Conservation (phyloP, 2,888 invertebrate species). For the Euplexia lucipara region DNA sequence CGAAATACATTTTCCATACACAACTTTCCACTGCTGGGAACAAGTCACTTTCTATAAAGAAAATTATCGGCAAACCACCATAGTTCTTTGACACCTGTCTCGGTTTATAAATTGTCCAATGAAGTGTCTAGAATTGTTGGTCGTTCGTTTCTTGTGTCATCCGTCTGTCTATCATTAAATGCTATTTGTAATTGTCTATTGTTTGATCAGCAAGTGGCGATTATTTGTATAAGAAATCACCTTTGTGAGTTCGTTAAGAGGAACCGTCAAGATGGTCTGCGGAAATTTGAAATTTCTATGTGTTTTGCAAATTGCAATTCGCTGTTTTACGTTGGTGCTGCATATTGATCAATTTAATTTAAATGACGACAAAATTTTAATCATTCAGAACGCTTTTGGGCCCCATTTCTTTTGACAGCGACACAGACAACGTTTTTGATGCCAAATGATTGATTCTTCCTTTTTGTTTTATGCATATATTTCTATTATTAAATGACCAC, state of each 20-base stretch:
- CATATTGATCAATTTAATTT: no score
- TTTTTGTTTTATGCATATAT: no score
- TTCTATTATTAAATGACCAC: no score
- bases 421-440: no score
- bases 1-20: slow-evolving; percentile 81
- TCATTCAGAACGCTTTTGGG: no score
- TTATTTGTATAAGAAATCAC: slow-evolving; percentile 60
- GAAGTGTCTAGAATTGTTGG: slow-evolving; percentile 49
- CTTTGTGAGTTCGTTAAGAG: slow-evolving; percentile 3
- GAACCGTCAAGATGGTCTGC: no score
- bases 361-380: no score
- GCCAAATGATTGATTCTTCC: no score
- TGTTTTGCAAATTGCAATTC: no score
- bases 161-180: slow-evolving; percentile 67
- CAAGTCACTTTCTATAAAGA: slow-evolving; percentile 80
- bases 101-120: slow-evolving; percentile 16
- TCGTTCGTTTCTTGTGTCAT: slow-evolving; percentile 72
- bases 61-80: slow-evolving; percentile 70
- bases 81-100: slow-evolving; percentile 55
- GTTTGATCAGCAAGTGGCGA: slow-evolving; percentile 68
- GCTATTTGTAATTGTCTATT: slow-evolving; percentile 73
- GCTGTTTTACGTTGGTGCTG: no score
- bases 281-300: no score
- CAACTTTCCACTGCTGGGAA: slow-evolving; percentile 75
- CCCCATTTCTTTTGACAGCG: no score